Evolutionary conservation across 2,113 vertebrate genomes (phyloP).

Genomic region (Pluvianellus socialis): DNA sequence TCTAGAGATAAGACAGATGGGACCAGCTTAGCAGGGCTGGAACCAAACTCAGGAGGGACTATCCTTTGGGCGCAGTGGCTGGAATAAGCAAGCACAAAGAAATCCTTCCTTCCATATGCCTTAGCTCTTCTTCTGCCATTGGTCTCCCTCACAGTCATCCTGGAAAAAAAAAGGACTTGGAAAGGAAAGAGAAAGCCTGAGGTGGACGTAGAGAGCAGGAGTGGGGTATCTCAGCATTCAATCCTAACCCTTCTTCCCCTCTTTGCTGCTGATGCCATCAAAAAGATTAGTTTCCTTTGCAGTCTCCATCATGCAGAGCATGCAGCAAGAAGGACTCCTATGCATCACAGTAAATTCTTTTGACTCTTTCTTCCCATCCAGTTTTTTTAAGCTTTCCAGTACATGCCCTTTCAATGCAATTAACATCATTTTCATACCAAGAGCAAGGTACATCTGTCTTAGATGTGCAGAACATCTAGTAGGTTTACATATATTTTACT

Average conservation of each 20-base stretch:
- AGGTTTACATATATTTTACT: background rate
- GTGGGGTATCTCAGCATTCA: background rate
- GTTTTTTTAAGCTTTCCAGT: background rate
- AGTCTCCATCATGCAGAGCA: background rate
- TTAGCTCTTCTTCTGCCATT: background rate
- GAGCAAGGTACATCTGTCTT: background rate
- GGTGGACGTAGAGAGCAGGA: background rate
- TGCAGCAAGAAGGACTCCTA: background rate
- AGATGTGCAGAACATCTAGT: background rate
- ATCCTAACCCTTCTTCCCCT: background rate
- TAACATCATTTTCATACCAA: background rate
- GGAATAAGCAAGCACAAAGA: background rate
- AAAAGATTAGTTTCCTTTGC: background rate
- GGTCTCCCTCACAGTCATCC: background rate
- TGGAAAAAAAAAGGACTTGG: background rate
- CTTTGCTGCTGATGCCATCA: background rate
- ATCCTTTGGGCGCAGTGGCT: fast-evolving
- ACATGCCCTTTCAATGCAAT: background rate
- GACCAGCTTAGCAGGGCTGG: background rate
- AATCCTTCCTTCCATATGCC: background rate
- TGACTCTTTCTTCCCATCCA: background rate
- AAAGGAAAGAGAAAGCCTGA: background rate
- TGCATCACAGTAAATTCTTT: background rate
- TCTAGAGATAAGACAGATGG: background rate
- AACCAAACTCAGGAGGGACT: background rate